Percentiles rank a stretch among this genome's conserved stretches.
Conservation (phyloP, 2,113 vertebrate species). For the Gallinago media region DNA sequence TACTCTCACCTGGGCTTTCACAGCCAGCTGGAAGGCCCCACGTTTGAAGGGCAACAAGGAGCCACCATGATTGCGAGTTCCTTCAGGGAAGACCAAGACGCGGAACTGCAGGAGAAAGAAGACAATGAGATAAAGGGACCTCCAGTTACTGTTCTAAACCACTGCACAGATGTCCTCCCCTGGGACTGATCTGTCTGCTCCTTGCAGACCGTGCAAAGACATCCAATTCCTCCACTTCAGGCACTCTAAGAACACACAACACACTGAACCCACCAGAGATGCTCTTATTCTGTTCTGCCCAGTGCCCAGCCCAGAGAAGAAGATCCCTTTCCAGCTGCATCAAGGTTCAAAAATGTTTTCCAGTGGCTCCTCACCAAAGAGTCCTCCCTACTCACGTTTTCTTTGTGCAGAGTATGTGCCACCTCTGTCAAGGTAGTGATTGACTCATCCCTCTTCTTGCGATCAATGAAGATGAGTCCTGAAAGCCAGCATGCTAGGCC, state of each 20-base stretch:
- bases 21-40: slow-evolving; percentile 81
- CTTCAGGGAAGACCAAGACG: slow-evolving; percentile 81
- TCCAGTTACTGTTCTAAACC: not conserved
- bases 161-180: not conserved
- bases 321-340: not conserved
- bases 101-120: slow-evolving; percentile 63
- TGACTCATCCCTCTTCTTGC: slow-evolving; percentile 75
- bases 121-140: not conserved
- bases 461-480: slow-evolving; percentile 79
- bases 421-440: slow-evolving; percentile 74
- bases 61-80: slow-evolving; percentile 76
- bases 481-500: slow-evolving; percentile 80
- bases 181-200: not conserved
- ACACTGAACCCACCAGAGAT: not conserved
- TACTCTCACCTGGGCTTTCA: slow-evolving; percentile 79
- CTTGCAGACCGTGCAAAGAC: not conserved
- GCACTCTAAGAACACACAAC: not conserved
- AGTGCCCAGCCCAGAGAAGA: not conserved
- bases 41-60: slow-evolving; percentile 83
- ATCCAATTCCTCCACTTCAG: not conserved
- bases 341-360: not conserved
- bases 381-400: slow-evolving; percentile 72
- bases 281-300: not conserved
- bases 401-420: slow-evolving; percentile 74
- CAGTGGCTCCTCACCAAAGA: not conserved